Evolutionary conservation across 2,888 invertebrate species (phyloP).

Genomic region (Dione vanillae): DNA sequence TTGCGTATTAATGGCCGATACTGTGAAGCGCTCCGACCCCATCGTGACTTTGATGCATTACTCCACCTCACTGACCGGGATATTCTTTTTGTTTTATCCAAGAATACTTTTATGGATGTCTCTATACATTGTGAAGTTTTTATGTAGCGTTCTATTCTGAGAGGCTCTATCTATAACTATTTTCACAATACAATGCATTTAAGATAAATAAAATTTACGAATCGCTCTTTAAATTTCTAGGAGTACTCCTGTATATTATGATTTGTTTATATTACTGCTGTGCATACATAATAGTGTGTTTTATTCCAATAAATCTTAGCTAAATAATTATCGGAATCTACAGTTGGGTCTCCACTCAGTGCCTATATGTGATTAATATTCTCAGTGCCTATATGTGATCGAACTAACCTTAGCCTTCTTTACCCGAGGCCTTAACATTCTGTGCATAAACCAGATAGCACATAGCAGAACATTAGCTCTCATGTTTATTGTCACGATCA

Average conservation of each 20-base stretch:
- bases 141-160: neutral
- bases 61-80: conserved; percentile 5
- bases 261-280: neutral
- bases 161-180: too few relatives aligned
- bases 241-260: too few relatives aligned
- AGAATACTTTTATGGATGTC: neutral
- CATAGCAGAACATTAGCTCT: neutral
- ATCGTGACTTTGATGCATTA: conserved; percentile 24
- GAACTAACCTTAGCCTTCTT: neutral
- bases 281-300: neutral
- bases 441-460: neutral
- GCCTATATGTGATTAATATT: neutral
- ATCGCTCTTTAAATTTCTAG: too few relatives aligned
- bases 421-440: neutral
- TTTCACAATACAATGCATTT: too few relatives aligned
- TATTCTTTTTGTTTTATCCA: conserved; percentile 17
- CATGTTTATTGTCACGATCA: neutral
- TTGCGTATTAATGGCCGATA: conserved; percentile 23
- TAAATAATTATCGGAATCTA: neutral
- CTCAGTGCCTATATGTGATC: neutral
- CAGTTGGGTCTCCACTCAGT: too few relatives aligned
- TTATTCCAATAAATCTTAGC: neutral
- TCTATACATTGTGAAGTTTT: neutral
- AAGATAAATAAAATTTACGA: too few relatives aligned
- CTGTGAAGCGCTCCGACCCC: conserved; percentile 21